Conservation (phyloP, 2,113 vertebrate species). For the Chloebia gouldiae region DNA sequence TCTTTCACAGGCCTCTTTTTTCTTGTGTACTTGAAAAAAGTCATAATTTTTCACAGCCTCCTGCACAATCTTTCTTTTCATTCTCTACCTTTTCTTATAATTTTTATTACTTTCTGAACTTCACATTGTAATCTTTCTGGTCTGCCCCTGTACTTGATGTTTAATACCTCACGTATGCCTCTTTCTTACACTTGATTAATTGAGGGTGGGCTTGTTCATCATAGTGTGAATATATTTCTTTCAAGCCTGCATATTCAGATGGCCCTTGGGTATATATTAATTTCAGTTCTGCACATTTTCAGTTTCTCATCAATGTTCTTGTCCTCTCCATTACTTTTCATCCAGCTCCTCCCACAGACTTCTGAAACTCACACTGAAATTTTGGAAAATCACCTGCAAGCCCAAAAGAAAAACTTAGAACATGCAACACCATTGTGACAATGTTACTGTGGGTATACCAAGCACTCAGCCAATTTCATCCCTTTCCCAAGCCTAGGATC, state of each 20-base stretch:
- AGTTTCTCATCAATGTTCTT: conserved; percentile 29
- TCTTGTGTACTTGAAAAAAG: conserved; percentile 23
- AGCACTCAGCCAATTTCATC: neutral
- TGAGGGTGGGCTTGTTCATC: conserved; percentile 27
- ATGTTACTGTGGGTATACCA: neutral
- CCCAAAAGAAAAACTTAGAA: neutral
- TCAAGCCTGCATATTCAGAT: conserved; percentile 32
- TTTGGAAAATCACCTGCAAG: neutral
- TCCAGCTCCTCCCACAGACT: neutral
- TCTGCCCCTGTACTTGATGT: conserved; percentile 28
- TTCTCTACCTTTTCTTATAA: conserved; percentile 62
- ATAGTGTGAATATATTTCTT: conserved; percentile 32
- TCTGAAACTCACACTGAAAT: neutral
- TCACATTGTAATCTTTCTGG: conserved; percentile 57
- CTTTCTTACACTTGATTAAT: conserved; percentile 63
- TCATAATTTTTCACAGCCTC: conserved; percentile 56
- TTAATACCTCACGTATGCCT: conserved; percentile 45
- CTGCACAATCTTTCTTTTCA: conserved; percentile 27
- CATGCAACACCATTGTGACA: neutral
- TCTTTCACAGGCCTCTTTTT: conserved; percentile 41
- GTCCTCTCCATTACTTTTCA: neutral
- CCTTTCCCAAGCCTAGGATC: neutral
- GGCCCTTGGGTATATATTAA: conserved; percentile 65
- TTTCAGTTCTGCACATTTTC: conserved; percentile 63
- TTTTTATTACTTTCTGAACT: conserved; percentile 59